A percentile compares a stretch with the other conserved stretches of the same genome.
These are phyloP conservation scores for Gymnocypris eckloni DNA, from an alignment of 2,797 vertebrate genomes.

Conservation along the genomic window DNA sequence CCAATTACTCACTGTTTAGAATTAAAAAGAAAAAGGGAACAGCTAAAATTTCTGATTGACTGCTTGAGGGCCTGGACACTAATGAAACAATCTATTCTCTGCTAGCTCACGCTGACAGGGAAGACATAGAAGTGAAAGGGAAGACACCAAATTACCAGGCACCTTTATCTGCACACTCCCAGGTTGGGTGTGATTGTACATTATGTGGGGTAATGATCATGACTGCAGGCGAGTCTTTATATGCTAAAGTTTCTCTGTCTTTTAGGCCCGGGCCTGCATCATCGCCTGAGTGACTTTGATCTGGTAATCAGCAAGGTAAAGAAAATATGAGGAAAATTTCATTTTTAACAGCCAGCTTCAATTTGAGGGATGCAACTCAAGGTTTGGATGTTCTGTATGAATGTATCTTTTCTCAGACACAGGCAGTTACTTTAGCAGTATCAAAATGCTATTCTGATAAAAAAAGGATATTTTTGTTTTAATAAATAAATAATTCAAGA, in stretches of 20 bases:
- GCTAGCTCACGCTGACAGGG: slow-evolving; percentile 40
- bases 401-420: neutral
- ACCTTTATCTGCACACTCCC: slow-evolving; percentile 52
- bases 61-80: slow-evolving; percentile 47
- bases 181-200: slow-evolving; percentile 48
- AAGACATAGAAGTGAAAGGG: slow-evolving; percentile 37
- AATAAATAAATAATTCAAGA: neutral
- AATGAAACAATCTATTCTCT: slow-evolving; percentile 56
- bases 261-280: neutral
- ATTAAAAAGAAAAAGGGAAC: slow-evolving; percentile 35
- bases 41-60: slow-evolving; percentile 39
- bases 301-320: slow-evolving; percentile 9
- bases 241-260: slow-evolving; percentile 45
- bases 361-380: neutral
- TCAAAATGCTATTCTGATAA: neutral
- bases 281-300: slow-evolving; percentile 18
- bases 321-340: slow-evolving; percentile 16
- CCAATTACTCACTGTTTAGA: slow-evolving; percentile 40
- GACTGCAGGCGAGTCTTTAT: slow-evolving; percentile 46
- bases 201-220: slow-evolving; percentile 48
- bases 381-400: neutral
- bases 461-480: neutral
- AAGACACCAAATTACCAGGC: slow-evolving; percentile 43
- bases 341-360: neutral
- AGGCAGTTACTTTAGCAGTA: neutral